Evolutionary conservation across 2,888 invertebrate species (phyloP), one percentile per base, ranked within the genome.

Genomic region (Phaonia tiefii): DNA sequence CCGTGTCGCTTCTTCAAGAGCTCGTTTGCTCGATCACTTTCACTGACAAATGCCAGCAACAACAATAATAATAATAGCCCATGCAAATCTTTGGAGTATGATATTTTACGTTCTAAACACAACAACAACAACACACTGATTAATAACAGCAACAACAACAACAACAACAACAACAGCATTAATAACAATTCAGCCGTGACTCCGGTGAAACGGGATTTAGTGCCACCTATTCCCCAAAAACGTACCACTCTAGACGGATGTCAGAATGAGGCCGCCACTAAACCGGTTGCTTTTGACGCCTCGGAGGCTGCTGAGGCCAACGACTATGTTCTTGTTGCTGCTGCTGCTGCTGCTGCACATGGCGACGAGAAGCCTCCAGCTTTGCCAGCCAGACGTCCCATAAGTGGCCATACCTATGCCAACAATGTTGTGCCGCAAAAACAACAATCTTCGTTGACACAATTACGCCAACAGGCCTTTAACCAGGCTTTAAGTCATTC

Each of bases 11-110:
- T 90, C 84, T 92, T 92, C 86, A 92, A 92, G 87, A 92, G 92
- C 86, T 91, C 91, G 79, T 92, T 92, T 87, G 92, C 92, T 58
- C 91, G 92, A 74, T 92, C 92, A 51, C 90, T 92, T 85, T 91
- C 92, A 75, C 89, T 89, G 72, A 91, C 86, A 82, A 87, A 85
- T 74, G 65, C 75, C 54, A 72, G 46, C 63, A 54, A 65, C 42
- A 66, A 49, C 25, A 90, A 51, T 60, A 65, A 42, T 37, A 72
- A 72, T 25, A 75, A 85, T 25, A 76, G 84, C 80, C 84, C 90
- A 70, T 86, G 89, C 51, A 91, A 91, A 84, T 91, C 92, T 13
- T 85, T 92, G 83, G 89, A 91, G 86, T 90, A 88, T 84, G 89
- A 89, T 42, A 5, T 31, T 3, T 81, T 87, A 25, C 85, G 81